Conservation (phyloP, 2,888 invertebrate species). For the Metacarcinus magister region DNA sequence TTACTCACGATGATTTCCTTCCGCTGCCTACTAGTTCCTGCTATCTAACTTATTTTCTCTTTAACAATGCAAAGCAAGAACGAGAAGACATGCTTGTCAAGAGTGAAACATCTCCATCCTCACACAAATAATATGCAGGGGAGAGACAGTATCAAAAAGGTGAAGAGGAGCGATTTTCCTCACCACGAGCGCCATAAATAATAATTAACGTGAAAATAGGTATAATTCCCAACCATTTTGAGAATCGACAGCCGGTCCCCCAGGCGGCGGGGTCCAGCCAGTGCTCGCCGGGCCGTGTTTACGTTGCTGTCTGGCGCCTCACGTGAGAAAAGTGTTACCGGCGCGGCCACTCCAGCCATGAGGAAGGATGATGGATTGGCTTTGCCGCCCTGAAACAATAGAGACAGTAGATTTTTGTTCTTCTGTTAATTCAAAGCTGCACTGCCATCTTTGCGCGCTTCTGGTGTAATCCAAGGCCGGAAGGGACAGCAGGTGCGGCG, state of each 20-base stretch:
- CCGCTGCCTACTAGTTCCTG: background rate
- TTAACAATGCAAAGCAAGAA: background rate
- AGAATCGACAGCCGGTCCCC: constrained; percentile 3
- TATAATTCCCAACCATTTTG: background rate
- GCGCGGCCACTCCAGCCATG: constrained; percentile 31
- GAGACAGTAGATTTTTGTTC: background rate
- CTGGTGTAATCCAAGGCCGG: background rate
- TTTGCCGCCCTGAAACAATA: background rate
- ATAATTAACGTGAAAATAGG: constrained; percentile 31
- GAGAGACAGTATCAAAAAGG: background rate
- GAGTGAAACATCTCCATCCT: background rate
- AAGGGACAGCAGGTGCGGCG: background rate
- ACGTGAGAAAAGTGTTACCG: constrained; percentile 18
- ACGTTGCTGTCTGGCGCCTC: background rate
- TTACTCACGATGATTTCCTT: background rate
- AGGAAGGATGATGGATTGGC: background rate
- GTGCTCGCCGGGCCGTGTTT: background rate
- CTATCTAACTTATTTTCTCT: background rate
- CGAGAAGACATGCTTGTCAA: background rate
- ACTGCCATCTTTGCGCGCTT: background rate
- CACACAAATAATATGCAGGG: background rate
- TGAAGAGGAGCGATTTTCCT: background rate
- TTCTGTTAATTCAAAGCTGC: background rate
- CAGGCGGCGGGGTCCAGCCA: constrained; percentile 28
- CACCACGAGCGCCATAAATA: constrained; percentile 36